These are phyloP conservation scores for Caenorhabditis virilis DNA, from an alignment of 2,888 invertebrate species.

Conservation along the genomic window DNA sequence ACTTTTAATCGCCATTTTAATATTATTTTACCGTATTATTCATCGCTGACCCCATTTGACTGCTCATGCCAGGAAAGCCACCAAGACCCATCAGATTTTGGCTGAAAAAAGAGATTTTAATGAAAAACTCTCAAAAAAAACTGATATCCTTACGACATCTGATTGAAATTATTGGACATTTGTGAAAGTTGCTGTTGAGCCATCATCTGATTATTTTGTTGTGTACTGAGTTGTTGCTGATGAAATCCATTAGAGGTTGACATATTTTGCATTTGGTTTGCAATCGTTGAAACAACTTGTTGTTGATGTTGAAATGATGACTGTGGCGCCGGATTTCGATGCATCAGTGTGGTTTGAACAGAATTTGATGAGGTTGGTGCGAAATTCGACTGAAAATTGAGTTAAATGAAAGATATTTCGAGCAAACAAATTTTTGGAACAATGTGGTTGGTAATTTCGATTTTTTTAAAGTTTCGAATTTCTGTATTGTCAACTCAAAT, in stretches of 20 bases:
- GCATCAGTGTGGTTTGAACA: neutral
- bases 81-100: neutral
- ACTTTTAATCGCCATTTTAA: too few species aligned
- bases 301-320: neutral
- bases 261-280: neutral
- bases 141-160: neutral
- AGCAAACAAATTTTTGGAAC: neutral
- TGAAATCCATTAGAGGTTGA: neutral
- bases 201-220: neutral
- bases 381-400: neutral
- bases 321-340: too few species aligned
- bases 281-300: neutral
- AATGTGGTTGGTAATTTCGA: too few species aligned
- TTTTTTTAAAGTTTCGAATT: too few species aligned
- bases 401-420: neutral
- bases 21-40: too few species aligned
- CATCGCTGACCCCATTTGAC: too few species aligned
- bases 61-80: neutral
- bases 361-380: neutral
- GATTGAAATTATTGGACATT: neutral
- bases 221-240: slow-evolving; percentile 1
- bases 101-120: neutral
- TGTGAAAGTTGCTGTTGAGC: too few species aligned
- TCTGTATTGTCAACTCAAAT: too few species aligned
- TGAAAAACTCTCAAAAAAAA: neutral